Evolutionary conservation across 2,888 invertebrate genomes (phyloP), one percentile per base, ranked within the genome.

Genomic region (Caenorhabditis japonica): DNA sequence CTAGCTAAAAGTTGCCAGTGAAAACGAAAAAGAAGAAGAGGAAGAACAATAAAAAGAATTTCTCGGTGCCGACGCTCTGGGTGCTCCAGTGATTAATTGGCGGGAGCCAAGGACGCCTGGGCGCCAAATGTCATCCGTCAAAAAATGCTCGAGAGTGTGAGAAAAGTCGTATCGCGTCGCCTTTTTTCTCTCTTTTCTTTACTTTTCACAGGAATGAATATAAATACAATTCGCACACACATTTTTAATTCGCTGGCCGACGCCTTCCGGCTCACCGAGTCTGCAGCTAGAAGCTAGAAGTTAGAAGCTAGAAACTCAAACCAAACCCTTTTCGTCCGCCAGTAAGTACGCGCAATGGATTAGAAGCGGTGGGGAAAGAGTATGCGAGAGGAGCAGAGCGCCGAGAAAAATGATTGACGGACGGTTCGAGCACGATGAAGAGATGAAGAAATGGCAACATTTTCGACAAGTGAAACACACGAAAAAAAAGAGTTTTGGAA

Each of bases 51-150:
- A 64, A 66, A n/a, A 66, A 66, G 66, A 66, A 56, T 66, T 66
- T 66, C 39, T 38, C 21, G 4, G 19, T 10, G 17, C 23, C 7
- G 7, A 1, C 33, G 43, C 49, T 15, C 43, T 51, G 66, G 66
- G 66, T 66, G 66, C 66, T 58, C 66, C 66, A 56, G 56, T 66
- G 66, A 66, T 66, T 66, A 66, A 66, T 66, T 66, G 66, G 66
- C 66, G 66, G 56, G 66, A 56, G 61, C 61, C 68, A 47, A 53
- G 61, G 47, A 58, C 52, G 36, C 43, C 44, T 44, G 53, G 53
- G 69, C 59, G 60, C 69, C 53, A 60, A 69, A 69, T 69, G 59
- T 60, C 59, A 60, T 60, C 59, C 49, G 66, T 60, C 53, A 69
- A 69, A 69, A 69, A 60, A 47, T 47, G 43, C 13, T 5, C 52